Evolutionary conservation across 2,113 vertebrate genomes (phyloP).

Genomic region (Sphyrna mokarran): DNA sequence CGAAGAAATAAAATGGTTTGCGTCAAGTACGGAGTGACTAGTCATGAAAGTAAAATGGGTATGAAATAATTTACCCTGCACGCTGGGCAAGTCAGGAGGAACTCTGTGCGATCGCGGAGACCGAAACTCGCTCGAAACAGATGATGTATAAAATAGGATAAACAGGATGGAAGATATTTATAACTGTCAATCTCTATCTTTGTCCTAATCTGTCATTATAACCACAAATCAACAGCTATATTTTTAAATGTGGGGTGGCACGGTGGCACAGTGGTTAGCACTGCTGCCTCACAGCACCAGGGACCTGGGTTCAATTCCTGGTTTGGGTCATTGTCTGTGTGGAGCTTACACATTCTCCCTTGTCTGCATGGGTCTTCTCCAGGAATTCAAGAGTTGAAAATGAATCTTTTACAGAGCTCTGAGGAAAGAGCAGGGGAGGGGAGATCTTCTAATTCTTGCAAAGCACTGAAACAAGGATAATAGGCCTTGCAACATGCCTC

Average conservation of each 20-base stretch:
- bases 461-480: no score
- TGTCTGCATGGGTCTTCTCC: no score
- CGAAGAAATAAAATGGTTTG: neutral
- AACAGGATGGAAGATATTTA: neutral
- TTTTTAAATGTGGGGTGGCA: neutral
- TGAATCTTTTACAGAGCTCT: neutral
- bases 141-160: neutral
- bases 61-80: neutral
- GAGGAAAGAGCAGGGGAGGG: neutral
- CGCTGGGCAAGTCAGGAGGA: neutral
- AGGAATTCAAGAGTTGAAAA: neutral
- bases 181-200: neutral
- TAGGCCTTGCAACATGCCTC: no score
- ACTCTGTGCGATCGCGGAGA: neutral
- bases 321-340: no score
- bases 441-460: neutral
- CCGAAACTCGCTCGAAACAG: neutral
- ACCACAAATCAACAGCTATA: neutral
- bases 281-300: no score
- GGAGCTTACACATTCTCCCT: no score
- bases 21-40: neutral
- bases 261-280: no score
- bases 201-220: neutral
- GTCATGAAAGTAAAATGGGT: neutral
- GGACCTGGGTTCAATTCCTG: no score